Evolutionary conservation across 2,888 invertebrate genomes (phyloP), one percentile per base, ranked within the genome.

Genomic region (Shargacucullia verbasci): DNA sequence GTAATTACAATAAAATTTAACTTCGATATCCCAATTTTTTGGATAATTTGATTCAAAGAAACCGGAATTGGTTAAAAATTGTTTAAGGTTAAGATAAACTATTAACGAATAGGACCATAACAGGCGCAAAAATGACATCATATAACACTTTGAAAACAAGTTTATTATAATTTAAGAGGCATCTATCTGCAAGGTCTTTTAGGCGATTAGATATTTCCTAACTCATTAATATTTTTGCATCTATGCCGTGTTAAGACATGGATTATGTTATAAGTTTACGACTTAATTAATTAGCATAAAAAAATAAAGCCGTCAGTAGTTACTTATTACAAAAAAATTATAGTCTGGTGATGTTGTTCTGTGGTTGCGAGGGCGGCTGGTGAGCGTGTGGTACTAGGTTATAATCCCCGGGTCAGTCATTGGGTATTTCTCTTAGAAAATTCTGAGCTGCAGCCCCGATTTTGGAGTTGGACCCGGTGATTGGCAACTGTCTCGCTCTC

Each of bases 151-250:
- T 20, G 2, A 50, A 63, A 56, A 38, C 8, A 25, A 9, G 9
- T 34, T 27, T 47, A 34, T 33, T 47, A 13, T 10, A 39, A 52
- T 40, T 64, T 44, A 29, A 52, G 7, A 29, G 7, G 1, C 27
- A 27, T 5, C 7, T 5, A 45, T 25, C 34, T 15, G 43, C 55
- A 67, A 66, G 66, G 66, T 61, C 67, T 15, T 48, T 41, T 48
- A 29, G 29, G 15, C 39, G 44, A 37, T 48, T 47, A 25, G 8
- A 31, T 38, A 55, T 37, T 56, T 66, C 61, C 52, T 60, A 59
- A 52, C 40, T 34, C 29, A 12, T 10, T 9, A 43, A 59, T 43
- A 43, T 34, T 15, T 29, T 12, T 34, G 20, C 13, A 31, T 33
- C 8, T 50, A 6, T 20, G 39, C 9, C 43, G 48, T 29, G 9